These are phyloP conservation scores for Ctenoplectra terminalis DNA, from an alignment of 1,140 invertebrate species.

Conservation along the genomic window DNA sequence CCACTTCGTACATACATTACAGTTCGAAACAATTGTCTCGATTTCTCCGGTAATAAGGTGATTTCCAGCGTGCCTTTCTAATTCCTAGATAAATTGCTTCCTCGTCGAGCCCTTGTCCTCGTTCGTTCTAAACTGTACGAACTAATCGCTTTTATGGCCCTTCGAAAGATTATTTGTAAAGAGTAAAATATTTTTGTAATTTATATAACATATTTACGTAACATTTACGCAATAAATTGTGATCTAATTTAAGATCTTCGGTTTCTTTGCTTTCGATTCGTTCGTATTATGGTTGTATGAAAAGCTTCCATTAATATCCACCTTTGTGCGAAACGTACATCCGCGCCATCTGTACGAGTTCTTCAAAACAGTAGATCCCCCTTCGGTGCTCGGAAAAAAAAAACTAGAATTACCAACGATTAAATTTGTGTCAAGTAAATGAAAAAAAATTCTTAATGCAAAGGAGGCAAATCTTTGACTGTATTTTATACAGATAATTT, in stretches of 20 bases:
- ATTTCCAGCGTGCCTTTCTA: slow-evolving; percentile 51
- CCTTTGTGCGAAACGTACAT: too few species aligned
- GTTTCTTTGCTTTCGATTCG: not conserved
- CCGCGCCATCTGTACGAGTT: too few species aligned
- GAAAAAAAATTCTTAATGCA: too few species aligned
- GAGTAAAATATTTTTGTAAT: not conserved
- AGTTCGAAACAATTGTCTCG: slow-evolving; percentile 53
- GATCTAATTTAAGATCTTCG: not conserved
- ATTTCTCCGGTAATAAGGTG: slow-evolving; percentile 62
- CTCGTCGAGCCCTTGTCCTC: slow-evolving; percentile 11
- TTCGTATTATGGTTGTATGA: not conserved
- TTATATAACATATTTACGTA: not conserved
- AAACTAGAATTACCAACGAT: too few species aligned
- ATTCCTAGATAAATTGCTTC: slow-evolving; percentile 42
- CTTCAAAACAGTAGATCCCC: too few species aligned
- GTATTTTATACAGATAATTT: too few species aligned
- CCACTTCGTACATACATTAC: slow-evolving; percentile 58
- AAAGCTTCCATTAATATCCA: not conserved
- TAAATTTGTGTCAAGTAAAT: too few species aligned
- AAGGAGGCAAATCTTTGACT: too few species aligned
- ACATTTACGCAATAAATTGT: not conserved
- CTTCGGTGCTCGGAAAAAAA: too few species aligned
- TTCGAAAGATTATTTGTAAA: not conserved
- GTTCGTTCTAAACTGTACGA: not conserved
- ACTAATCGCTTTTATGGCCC: not conserved